Base-by-base conservation (phyloP, 2,888 invertebrate species). In the Dendrolimus houi region DNA sequence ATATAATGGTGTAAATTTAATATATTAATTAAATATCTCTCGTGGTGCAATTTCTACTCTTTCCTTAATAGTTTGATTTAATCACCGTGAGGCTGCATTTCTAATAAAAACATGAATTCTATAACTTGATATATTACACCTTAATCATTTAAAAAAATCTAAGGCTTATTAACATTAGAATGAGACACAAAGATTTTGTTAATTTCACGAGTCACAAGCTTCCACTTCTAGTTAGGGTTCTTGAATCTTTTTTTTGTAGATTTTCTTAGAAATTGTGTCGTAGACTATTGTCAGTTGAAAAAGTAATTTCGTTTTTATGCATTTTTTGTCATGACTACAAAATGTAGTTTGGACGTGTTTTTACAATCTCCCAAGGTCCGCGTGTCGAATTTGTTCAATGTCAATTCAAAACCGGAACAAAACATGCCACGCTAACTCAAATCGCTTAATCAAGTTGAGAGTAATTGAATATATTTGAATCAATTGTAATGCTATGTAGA, bases 361-460 rank as follows among this genome's bases (percentile, higher is more conserved):
- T 74, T 71, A 69, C 69, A 71, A 70, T 73, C 72, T 68, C 61
- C 59, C 62, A 64, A 59, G 64, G 69, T 61, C 67, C 63, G 70
- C 77, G 71, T 77, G 66, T 69, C 75, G 74, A 75, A 81, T 81
- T 67, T 69, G 67, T 70, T 77, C 77, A 78, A 77, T 79, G 77
- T 72, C 74, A 70, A 72, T 72, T 67, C 63, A 65, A 63, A 71
- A 66, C 71, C 78, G 75, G 72, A 79, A 78, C 79, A 71, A 75
- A 79, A 74, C 68, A 64, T 58, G 60, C 63, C 62, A 66, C 69
- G 68, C 66, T 70, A 68, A 60, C 62, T 71, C 71, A 69, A 66
- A 70, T 75, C 66, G 65, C 68, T 69, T 64, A 63, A 69, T 64
- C 60, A 62, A 60, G 59, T 63, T 54, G 47, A 55, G 41, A 55